A percentile compares a stretch with the other conserved stretches of the same genome.
phyloP scores from a whole-genome alignment of 2,797 vertebrate species.

The Vespertilio murinus region DNA sequence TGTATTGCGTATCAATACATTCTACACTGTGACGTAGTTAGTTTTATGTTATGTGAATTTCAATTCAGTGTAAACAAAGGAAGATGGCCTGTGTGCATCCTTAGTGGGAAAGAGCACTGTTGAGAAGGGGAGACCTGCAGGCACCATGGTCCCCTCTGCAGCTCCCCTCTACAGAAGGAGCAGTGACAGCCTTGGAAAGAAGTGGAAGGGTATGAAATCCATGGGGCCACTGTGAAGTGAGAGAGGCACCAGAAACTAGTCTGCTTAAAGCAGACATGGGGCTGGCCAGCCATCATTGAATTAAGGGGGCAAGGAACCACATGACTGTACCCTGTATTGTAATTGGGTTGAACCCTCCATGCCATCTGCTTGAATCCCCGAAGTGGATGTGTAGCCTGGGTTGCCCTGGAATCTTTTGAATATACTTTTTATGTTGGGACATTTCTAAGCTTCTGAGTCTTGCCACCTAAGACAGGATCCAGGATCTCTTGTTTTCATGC shows the following conservation, averaged over 20 bases:
- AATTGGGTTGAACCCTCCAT: not conserved
- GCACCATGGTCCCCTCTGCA: fast-evolving
- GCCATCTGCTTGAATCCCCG: not conserved
- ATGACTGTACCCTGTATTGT: not conserved
- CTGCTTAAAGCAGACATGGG: not conserved
- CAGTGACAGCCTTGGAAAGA: not conserved
- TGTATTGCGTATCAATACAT: not conserved
- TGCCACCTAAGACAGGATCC: not conserved
- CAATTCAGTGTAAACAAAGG: not conserved
- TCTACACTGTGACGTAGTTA: too few species aligned
- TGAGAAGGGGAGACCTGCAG: not conserved
- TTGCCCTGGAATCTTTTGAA: not conserved
- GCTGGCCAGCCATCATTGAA: not conserved
- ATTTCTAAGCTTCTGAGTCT: not conserved
- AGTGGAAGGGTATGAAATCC: too few species aligned
- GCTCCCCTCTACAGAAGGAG: fast-evolving
- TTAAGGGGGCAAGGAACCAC: not conserved
- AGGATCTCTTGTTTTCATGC: not conserved
- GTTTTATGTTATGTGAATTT: not conserved
- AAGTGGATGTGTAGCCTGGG: not conserved
- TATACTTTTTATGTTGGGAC: too few species aligned
- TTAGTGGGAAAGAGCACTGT: not conserved
- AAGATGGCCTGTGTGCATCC: not conserved
- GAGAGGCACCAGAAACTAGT: fast-evolving
- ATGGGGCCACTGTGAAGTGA: too few species aligned